A percentile compares a stretch with the other conserved stretches of the same genome.
These are phyloP conservation scores for Philantomba maxwellii DNA, from an alignment of 2,113 vertebrate genomes.

Conservation along the genomic window DNA sequence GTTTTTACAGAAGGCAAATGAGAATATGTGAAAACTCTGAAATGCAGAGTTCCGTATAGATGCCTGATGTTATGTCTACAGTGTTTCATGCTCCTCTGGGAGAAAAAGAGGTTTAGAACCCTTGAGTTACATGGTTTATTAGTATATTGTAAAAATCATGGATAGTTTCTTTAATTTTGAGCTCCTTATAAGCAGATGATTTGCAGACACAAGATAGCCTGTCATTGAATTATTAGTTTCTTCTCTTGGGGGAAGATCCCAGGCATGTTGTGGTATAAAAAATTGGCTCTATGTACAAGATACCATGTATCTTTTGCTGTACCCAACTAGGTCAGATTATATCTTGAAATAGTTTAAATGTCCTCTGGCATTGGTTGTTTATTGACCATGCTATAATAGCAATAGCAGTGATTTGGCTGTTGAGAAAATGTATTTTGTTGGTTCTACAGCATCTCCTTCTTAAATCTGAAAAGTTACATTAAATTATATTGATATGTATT, in stretches of 20 bases:
- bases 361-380: not conserved
- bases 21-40: not conserved
- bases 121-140: not conserved
- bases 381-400: not conserved
- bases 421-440: not conserved
- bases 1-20: not conserved
- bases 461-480: not conserved
- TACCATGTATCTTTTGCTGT: not conserved
- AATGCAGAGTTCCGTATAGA: not conserved
- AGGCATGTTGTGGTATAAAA: not conserved
- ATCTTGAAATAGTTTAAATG: slow-evolving; percentile 10
- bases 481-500: not conserved
- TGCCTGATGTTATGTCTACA: not conserved
- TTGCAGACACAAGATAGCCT: not conserved
- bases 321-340: not conserved
- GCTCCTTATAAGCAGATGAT: not conserved
- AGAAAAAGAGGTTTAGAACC: not conserved
- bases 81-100: not conserved
- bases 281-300: not conserved
- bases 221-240: not conserved
- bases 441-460: not conserved
- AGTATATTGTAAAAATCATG: not conserved
- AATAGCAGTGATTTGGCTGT: not conserved
- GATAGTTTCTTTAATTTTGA: not conserved
- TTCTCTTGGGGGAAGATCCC: not conserved